Conservation (phyloP, 1,140 invertebrate species). For the Diabrotica virgifera region DNA sequence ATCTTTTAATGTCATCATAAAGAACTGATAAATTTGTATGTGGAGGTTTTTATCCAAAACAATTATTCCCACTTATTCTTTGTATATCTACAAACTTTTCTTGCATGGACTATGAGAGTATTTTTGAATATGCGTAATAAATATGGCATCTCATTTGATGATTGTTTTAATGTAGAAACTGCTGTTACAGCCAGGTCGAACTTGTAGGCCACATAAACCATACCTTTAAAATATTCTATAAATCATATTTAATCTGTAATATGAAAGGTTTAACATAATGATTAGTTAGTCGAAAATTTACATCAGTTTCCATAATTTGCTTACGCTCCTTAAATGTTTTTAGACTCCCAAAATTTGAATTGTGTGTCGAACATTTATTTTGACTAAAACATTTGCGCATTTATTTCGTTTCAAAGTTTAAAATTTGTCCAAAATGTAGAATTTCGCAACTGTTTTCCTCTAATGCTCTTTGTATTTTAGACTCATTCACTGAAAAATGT, state of each 20-base stretch:
- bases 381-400: conserved; percentile 14
- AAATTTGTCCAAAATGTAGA: conserved; percentile 17
- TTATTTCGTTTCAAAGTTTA: conserved; percentile 18
- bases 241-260: conserved; percentile 18
- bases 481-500: conserved; percentile 12
- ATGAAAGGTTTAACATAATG: conserved; percentile 21
- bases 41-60: too few relatives aligned
- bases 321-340: conserved; percentile 1
- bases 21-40: too few relatives aligned
- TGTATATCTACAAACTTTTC: not conserved
- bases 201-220: conserved; percentile 23
- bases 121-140: conserved; percentile 5
- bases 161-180: conserved; percentile 8
- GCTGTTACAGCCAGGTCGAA: conserved; percentile 22
- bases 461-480: conserved; percentile 7
- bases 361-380: conserved; percentile 14
- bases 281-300: conserved; percentile 15
- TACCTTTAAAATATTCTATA: conserved; percentile 21
- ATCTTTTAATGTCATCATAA: too few relatives aligned
- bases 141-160: conserved; percentile 5
- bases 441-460: conserved; percentile 5
- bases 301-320: not conserved
- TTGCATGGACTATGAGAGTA: conserved; percentile 9
- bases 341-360: conserved; percentile 24
- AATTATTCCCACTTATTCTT: too few relatives aligned